These are phyloP conservation scores for Nymphalis polychloros DNA, from an alignment of 2,888 invertebrate genomes.

Conservation along the genomic window DNA sequence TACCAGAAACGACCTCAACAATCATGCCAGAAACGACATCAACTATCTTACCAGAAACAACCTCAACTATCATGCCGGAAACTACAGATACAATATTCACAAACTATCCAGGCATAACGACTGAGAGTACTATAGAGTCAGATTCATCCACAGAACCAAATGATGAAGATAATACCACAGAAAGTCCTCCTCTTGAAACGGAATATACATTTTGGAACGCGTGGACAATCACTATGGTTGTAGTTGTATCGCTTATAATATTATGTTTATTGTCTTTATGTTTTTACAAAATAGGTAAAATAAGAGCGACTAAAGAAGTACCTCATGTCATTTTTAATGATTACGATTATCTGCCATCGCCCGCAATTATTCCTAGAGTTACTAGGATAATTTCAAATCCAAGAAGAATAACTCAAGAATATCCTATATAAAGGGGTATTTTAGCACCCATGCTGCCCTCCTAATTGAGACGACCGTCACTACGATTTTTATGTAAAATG, in stretches of 20 bases:
- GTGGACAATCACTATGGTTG: constrained; percentile 46
- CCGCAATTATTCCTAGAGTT: constrained; percentile 42
- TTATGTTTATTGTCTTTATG: constrained; percentile 41
- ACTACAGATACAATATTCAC: neutral
- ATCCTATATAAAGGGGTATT: neutral
- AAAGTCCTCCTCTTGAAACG: constrained; percentile 1
- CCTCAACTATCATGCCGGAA: neutral
- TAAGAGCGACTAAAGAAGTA: constrained; percentile 34
- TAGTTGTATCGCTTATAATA: constrained; percentile 40
- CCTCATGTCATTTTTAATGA: constrained; percentile 36
- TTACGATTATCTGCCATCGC: constrained; percentile 39
- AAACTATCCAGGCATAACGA: neutral
- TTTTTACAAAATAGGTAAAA: constrained; percentile 50
- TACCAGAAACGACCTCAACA: no score
- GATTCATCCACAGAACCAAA: neutral
- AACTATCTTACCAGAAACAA: constrained; percentile 18
- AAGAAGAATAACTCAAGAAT: neutral
- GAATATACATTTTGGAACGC: constrained; percentile 48
- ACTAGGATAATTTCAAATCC: constrained; percentile 30
- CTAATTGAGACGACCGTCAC: no score
- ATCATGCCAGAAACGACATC: no score
- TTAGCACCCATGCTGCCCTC: neutral
- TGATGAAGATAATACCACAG: constrained; percentile 11
- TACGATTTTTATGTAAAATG: no score
- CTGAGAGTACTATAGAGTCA: neutral